These are phyloP conservation scores for Pteronura brasiliensis DNA, from an alignment of 2,113 vertebrate species.

Conservation along the genomic window DNA sequence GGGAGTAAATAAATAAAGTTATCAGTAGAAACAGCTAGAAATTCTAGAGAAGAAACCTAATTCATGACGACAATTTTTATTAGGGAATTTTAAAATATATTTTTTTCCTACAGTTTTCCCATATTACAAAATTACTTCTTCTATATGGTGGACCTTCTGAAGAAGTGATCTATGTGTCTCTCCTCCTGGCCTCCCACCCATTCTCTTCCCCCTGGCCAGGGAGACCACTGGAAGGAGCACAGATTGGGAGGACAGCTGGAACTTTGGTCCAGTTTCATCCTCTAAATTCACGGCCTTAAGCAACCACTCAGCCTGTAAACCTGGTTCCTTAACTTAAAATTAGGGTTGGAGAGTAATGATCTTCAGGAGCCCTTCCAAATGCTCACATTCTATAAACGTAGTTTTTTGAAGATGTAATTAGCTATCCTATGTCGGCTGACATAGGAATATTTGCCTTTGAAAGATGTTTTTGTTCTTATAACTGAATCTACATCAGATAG, in stretches of 20 bases:
- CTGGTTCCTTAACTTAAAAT: background rate
- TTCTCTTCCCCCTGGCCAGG: background rate
- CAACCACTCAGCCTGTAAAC: background rate
- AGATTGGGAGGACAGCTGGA: background rate
- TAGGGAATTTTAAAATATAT: constrained; percentile 38
- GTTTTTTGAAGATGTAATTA: background rate
- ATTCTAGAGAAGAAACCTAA: constrained; percentile 46
- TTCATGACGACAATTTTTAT: constrained; percentile 25
- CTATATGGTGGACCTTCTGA: constrained; percentile 38
- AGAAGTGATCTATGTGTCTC: background rate
- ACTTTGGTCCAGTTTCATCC: background rate
- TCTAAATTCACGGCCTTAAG: background rate
- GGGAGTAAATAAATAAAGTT: background rate
- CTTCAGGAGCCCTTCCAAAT: background rate
- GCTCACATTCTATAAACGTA: background rate
- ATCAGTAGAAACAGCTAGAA: constrained; percentile 53
- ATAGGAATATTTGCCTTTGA: background rate
- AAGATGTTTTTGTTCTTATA: background rate
- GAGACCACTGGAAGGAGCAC: background rate
- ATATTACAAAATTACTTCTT: constrained; percentile 48
- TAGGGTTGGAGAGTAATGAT: background rate
- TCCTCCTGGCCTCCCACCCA: background rate
- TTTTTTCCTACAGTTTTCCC: constrained; percentile 27
- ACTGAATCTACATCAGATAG: background rate
- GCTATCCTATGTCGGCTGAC: background rate